Evolutionary conservation across 2,888 invertebrate species (phyloP).

Genomic region (Ametastegia equiseti): DNA sequence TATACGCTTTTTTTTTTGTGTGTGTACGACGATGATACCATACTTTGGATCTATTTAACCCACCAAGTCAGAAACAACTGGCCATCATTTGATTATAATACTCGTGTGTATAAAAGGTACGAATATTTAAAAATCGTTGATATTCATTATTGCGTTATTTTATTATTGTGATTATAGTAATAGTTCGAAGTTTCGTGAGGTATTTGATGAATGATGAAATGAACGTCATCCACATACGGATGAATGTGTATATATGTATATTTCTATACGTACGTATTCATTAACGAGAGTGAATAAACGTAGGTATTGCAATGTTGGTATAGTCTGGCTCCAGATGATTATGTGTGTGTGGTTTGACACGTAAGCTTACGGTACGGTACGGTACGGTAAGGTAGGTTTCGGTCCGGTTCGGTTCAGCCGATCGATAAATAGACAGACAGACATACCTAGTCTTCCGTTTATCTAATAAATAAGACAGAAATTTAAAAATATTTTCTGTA

Average conservation of each 20-base stretch:
- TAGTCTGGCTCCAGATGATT: neutral
- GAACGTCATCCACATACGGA: neutral
- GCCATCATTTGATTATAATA: slow-evolving; percentile 57
- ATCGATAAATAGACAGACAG: slow-evolving; percentile 1
- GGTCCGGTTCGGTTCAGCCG: neutral
- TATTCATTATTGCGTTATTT: neutral
- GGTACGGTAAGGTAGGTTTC: neutral
- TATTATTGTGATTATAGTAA: neutral
- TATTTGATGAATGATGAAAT: neutral
- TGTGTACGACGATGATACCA: slow-evolving; percentile 20
- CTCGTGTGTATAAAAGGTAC: slow-evolving; percentile 59
- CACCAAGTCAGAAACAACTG: slow-evolving; percentile 70
- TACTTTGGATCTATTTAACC: slow-evolving; percentile 37
- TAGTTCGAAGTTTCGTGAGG: neutral
- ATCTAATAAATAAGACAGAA: too few species aligned
- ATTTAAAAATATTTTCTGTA: neutral
- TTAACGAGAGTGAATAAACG: neutral
- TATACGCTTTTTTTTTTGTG: neutral
- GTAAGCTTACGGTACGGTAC: slow-evolving; percentile 4
- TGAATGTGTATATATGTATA: neutral
- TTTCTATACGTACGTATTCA: too few species aligned
- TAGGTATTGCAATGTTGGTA: neutral
- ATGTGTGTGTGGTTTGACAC: neutral
- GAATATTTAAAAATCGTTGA: slow-evolving; percentile 66
- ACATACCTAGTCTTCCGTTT: too few species aligned